These are phyloP conservation scores for Corvus cornix DNA, from an alignment of 2,113 vertebrate species.

Conservation along the genomic window DNA sequence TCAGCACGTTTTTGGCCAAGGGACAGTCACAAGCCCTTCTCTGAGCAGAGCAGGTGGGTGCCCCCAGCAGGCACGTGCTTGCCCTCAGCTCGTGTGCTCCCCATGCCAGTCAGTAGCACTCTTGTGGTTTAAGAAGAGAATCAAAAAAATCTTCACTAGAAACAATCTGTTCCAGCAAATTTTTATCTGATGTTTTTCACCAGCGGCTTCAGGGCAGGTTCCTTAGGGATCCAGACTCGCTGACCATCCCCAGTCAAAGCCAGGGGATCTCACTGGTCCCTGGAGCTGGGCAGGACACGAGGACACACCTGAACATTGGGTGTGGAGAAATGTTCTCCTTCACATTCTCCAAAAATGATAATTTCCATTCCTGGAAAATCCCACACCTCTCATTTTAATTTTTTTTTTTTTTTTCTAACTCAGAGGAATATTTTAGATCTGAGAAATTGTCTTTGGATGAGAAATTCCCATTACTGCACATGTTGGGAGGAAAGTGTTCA, in stretches of 20 bases:
- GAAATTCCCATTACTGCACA: not conserved
- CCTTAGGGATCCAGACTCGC: not conserved
- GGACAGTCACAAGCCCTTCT: not conserved
- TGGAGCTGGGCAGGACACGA: not conserved
- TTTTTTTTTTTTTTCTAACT: not conserved
- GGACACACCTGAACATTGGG: not conserved
- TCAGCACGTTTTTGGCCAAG: not conserved
- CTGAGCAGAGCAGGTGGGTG: not conserved
- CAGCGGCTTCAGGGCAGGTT: not conserved
- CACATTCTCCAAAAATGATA: fast-evolving
- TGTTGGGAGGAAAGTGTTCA: not conserved
- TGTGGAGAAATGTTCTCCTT: not conserved
- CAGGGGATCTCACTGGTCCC: not conserved
- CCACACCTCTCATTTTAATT: not conserved
- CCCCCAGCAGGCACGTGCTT: not conserved
- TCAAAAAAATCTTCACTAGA: not conserved
- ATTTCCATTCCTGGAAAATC: not conserved
- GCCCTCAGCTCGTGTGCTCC: not conserved
- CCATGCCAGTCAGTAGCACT: not conserved
- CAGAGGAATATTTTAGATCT: not conserved
- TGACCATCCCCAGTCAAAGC: not conserved
- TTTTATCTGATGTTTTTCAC: not conserved
- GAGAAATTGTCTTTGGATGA: not conserved
- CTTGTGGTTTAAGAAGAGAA: slow-evolving; percentile 6
- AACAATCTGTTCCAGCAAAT: not conserved